Percentiles rank a stretch among this genome's conserved stretches.
Evolutionary conservation across 2,888 invertebrate species (phyloP).

Genomic region (Campoplex capitator): DNA sequence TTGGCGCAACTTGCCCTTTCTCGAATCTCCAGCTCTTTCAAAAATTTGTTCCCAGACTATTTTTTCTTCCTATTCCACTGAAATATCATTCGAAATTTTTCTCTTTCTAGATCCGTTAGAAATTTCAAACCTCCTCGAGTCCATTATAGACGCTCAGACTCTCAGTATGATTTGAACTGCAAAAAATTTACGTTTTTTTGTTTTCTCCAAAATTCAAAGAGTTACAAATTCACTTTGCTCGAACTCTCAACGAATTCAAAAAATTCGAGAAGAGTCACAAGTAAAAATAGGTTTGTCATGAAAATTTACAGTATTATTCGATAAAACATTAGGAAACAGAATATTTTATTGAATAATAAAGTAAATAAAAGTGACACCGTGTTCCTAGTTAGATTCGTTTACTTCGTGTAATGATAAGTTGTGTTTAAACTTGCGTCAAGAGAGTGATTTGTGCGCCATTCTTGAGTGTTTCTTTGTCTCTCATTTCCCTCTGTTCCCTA

Average conservation of each 20-base stretch:
- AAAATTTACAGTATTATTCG: neutral
- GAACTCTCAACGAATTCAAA: neutral
- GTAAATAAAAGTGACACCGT: neutral
- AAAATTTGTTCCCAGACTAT: conserved; percentile 10
- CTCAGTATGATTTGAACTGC: neutral
- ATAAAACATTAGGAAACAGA: neutral
- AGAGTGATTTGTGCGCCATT: conserved; percentile 79
- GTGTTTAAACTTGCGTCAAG: conserved; percentile 76
- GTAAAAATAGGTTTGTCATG: neutral
- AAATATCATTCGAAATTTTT: neutral
- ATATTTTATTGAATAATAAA: neutral
- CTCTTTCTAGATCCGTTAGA: neutral
- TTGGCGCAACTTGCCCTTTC: neutral
- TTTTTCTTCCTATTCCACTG: neutral
- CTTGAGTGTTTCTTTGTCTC: conserved; percentile 76
- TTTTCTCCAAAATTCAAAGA: neutral
- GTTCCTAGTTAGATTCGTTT: neutral
- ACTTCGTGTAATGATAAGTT: neutral
- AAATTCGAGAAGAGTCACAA: neutral
- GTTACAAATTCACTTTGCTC: neutral
- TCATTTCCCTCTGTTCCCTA: conserved; percentile 76
- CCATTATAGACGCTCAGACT: neutral
- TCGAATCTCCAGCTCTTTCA: neutral
- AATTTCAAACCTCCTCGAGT: neutral
- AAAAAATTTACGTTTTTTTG: neutral